These are phyloP conservation scores for Pollimyrus isidori DNA, from an alignment of 2,113 vertebrate species.

Conservation along the genomic window DNA sequence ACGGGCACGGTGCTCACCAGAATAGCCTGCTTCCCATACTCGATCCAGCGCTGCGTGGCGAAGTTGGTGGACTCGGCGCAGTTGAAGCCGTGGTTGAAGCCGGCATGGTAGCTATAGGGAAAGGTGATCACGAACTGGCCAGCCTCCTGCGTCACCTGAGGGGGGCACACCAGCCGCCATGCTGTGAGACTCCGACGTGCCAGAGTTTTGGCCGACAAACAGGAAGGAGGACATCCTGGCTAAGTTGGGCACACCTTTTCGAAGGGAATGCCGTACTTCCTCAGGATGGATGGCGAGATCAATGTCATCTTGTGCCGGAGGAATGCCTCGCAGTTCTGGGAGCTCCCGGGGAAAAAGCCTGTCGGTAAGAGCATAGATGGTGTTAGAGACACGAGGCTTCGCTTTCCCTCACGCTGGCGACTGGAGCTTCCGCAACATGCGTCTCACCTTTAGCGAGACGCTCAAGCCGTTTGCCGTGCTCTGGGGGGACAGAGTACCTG, in stretches of 20 bases:
- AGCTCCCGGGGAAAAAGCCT: slow-evolving; percentile 98
- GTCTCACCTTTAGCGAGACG: slow-evolving; percentile 86
- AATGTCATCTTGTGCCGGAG: slow-evolving; percentile 97
- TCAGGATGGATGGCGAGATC: slow-evolving; percentile 91
- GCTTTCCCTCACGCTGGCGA: neutral
- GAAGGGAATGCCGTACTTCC: slow-evolving; percentile 91
- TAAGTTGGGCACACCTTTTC: slow-evolving; percentile 69
- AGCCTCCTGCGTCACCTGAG: slow-evolving; percentile 86
- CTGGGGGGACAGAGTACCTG: slow-evolving; percentile 91
- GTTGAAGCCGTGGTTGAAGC: slow-evolving; percentile 99
- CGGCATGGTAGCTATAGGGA: slow-evolving; percentile 88
- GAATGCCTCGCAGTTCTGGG: slow-evolving; percentile 93
- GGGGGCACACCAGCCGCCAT: neutral
- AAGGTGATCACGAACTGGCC: slow-evolving; percentile 96
- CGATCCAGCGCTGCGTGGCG: slow-evolving; percentile 90
- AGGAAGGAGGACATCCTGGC: neutral
- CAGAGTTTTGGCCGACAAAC: neutral
- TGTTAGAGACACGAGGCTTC: neutral
- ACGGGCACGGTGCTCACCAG: slow-evolving; percentile 59
- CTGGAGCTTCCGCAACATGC: neutral
- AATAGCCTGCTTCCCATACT: slow-evolving; percentile 90
- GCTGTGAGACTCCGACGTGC: neutral
- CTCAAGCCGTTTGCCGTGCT: slow-evolving; percentile 87
- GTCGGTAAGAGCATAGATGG: neutral
- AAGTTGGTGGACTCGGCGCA: slow-evolving; percentile 96